Base-by-base conservation (phyloP, 2,113 vertebrate species). In the Glaucidium brasilianum region DNA sequence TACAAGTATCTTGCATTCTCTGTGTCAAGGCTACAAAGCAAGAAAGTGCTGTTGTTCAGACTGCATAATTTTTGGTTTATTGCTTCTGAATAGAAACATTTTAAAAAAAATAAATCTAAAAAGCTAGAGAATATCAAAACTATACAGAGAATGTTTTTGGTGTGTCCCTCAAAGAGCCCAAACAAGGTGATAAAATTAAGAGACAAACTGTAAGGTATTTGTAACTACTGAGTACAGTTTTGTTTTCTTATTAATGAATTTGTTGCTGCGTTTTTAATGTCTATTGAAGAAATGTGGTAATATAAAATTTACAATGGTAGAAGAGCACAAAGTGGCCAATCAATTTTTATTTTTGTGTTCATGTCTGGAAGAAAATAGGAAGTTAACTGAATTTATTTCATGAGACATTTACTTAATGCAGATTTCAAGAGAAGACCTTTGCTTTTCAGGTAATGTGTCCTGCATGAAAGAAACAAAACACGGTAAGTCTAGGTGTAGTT, bases 1-100 rank as follows among this genome's bases (percentile, higher is more conserved):
- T 90, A 93, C 88, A 95, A 79, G 92, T 92, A 53, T 98, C 97
- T 96, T 80, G 85, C 87, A 91, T 96, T 96, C 85, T 95, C 74
- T 73, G 86, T 89, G 87, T 96, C 66, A n/a, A 83, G 92, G 88
- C 84, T 95, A 72, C 67, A 92, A 75, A 71, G 74, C n/a, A 94
- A 92, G 85, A 79, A 89, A 87, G 92, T 59, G 52, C 47, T 92
- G n/a, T 79, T 86, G 34, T 85, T 89, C 69, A 77, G 41, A 83
- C 75, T 43, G 66, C 37, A 59, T 83, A 6, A 29, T 60, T 95
- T 95, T 93, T 60, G 50, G 6, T 32, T 92, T 89, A 74, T 34
- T 94, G 81, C 45, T 95, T 80, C 45, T 92, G 79, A 91, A 55
- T 10, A 91, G 69, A 71, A 43, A 35, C 7, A 45, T 77, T 69